A percentile compares a stretch with the other conserved stretches of the same genome.
Evolutionary conservation across 1,140 invertebrate genomes (phyloP).

Genomic region (Sitobion miscanthi): DNA sequence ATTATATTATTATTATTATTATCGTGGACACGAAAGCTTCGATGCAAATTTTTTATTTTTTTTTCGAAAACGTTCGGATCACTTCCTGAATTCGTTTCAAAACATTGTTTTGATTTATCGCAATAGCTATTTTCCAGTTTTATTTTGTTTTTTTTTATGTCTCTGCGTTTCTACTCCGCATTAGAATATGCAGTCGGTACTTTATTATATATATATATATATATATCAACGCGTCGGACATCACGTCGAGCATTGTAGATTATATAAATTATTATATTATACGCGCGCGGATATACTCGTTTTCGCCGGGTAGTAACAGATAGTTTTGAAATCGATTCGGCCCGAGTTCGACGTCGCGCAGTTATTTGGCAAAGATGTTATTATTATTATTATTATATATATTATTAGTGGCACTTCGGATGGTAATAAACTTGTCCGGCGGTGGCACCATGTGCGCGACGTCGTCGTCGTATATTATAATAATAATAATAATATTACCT

Average conservation of each 20-base stretch:
- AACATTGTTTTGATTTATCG: constrained; percentile 2
- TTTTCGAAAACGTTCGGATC: not conserved
- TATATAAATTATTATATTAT: not conserved
- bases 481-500: not conserved
- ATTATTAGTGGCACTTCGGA: not conserved
- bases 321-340: constrained; percentile 11
- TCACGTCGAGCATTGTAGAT: not conserved
- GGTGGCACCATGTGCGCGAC: not conserved
- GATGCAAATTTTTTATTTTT: too few species aligned
- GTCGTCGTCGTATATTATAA: not conserved
- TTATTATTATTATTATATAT: not conserved
- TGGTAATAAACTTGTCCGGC: constrained; percentile 26
- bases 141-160: not conserved
- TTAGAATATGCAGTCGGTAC: not conserved
- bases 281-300: not conserved
- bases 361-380: not conserved
- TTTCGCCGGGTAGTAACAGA: not conserved
- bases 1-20: too few species aligned
- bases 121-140: not conserved
- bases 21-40: too few species aligned
- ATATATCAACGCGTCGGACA: not conserved
- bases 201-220: not conserved
- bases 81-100: not conserved
- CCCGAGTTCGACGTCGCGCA: not conserved
- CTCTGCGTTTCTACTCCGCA: not conserved